Evolutionary conservation across 1,140 invertebrate genomes (phyloP).

Genomic region (Phymorhynchus buccinoides): DNA sequence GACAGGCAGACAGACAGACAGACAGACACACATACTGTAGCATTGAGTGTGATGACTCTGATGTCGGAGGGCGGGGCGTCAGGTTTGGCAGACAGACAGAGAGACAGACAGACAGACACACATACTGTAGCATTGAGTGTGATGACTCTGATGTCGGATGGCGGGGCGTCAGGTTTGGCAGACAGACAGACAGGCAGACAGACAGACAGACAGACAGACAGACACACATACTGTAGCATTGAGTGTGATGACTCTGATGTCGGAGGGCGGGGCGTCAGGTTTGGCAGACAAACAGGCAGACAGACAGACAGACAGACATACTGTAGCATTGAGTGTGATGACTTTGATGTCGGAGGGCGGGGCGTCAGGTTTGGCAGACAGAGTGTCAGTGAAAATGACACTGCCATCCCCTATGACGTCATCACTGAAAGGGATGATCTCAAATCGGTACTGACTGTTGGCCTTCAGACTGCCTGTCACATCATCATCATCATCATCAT

Average conservation of each 20-base stretch:
- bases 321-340: constrained; percentile 42
- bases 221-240: neutral
- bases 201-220: neutral
- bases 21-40: too few relatives aligned
- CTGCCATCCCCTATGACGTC: constrained; percentile 50
- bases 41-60: too few relatives aligned
- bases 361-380: constrained; percentile 41
- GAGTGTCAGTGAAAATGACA: constrained; percentile 48
- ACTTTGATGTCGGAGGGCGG: constrained; percentile 46
- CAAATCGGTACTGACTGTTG: constrained; percentile 46
- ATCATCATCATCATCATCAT: constrained; percentile 39
- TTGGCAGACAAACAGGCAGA: neutral
- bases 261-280: too few relatives aligned
- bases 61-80: too few relatives aligned
- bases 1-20: too few relatives aligned
- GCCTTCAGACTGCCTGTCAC: constrained; percentile 40
- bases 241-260: too few relatives aligned
- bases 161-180: too few relatives aligned
- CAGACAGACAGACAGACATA: constrained; percentile 24
- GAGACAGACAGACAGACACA: too few relatives aligned
- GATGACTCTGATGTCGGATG: too few relatives aligned
- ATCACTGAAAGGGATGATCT: constrained; percentile 54
- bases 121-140: too few relatives aligned
- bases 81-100: too few relatives aligned
- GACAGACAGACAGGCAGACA: neutral